Percentiles rank a stretch among this genome's conserved stretches.
Evolutionary conservation across 2,797 vertebrate species (phyloP).

Genomic region (Eremophila alpestris): DNA sequence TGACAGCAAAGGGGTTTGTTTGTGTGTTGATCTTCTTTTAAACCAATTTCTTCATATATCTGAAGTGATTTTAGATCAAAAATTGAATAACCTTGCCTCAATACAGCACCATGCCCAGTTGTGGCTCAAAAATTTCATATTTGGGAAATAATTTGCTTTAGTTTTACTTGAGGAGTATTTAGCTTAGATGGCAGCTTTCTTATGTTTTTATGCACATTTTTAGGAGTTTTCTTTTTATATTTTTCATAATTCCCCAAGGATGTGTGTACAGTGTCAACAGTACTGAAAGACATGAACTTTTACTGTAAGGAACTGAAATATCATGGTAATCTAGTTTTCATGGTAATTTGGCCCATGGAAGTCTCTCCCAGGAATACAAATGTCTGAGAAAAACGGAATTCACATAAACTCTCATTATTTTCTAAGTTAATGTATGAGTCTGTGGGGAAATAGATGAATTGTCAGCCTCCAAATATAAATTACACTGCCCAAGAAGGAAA

Average conservation of each 20-base stretch:
- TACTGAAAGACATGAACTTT: slow-evolving; percentile 37
- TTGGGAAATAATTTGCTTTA: not conserved
- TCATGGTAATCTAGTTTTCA: slow-evolving; percentile 34
- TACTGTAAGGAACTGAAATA: slow-evolving; percentile 27
- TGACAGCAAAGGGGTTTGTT: not conserved
- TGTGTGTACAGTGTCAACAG: slow-evolving; percentile 1
- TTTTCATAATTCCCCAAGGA: slow-evolving; percentile 52
- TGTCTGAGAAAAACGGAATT: slow-evolving; percentile 58
- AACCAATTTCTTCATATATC: not conserved
- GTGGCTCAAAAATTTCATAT: not conserved
- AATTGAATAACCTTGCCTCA: not conserved
- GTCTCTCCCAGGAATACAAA: slow-evolving; percentile 61
- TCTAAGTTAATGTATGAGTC: slow-evolving; percentile 6
- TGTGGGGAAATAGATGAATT: slow-evolving; percentile 17
- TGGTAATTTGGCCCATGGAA: slow-evolving; percentile 34
- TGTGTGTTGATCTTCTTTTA: not conserved
- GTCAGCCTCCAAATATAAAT: slow-evolving; percentile 42
- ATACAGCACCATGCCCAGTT: not conserved
- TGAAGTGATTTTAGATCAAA: not conserved
- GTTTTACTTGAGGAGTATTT: not conserved
- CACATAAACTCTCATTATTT: slow-evolving; percentile 39
- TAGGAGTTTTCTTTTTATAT: not conserved
- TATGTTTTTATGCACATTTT: not conserved
- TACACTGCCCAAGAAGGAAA: not conserved
- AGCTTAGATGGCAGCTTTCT: not conserved